phyloP scores from a whole-genome alignment of 1,140 invertebrate genomes.

The Trachelipus rathkii region DNA sequence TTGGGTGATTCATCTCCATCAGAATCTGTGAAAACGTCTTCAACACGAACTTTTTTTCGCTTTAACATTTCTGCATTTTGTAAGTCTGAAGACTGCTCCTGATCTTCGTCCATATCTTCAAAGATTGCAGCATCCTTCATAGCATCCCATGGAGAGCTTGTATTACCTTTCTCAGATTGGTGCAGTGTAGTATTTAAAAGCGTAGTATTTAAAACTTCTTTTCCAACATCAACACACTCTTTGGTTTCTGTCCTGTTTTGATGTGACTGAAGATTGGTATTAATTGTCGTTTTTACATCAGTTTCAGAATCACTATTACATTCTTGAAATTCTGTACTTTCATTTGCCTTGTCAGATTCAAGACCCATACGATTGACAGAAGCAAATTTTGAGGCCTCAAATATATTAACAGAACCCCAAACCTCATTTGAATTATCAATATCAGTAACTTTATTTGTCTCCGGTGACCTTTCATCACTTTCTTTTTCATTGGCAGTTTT shows the following conservation, averaged over 20 bases:
- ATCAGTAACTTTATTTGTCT: neutral
- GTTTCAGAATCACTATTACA: neutral
- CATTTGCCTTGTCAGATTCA: neutral
- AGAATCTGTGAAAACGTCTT: neutral
- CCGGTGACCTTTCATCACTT: too few species aligned
- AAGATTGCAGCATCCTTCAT: neutral
- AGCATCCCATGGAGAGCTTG: neutral
- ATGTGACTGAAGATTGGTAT: neutral
- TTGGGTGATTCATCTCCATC: neutral
- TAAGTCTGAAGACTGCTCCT: neutral
- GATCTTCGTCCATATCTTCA: neutral
- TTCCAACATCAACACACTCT: neutral
- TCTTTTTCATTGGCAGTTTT: too few species aligned
- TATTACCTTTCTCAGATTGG: neutral
- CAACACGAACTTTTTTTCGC: constrained; percentile 1
- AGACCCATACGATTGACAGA: neutral
- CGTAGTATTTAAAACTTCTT: neutral
- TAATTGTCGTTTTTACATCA: neutral
- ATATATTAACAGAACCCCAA: neutral
- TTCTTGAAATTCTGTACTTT: neutral
- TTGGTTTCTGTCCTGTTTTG: neutral
- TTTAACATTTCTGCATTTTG: neutral
- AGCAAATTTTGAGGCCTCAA: neutral
- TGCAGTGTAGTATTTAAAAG: neutral
- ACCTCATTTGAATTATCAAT: neutral